These are phyloP conservation scores for Chalcosyrphus nemorum DNA, from an alignment of 2,888 invertebrate species.

Conservation along the genomic window DNA sequence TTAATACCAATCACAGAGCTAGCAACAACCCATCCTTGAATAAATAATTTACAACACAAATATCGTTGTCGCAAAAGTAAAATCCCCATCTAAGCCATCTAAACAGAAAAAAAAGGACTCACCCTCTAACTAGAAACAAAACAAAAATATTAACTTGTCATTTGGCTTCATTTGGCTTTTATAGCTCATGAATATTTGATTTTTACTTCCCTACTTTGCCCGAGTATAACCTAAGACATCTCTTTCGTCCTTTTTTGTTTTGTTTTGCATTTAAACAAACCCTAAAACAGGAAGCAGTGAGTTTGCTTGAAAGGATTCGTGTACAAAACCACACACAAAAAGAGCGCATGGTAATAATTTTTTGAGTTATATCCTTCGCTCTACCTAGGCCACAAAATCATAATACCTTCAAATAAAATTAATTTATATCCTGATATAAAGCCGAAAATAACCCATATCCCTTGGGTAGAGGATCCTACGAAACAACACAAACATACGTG, in stretches of 20 bases:
- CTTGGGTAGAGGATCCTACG: neutral
- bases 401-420: slow-evolving; percentile 64
- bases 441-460: slow-evolving; percentile 45
- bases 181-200: slow-evolving; percentile 71
- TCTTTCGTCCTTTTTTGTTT: neutral
- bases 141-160: slow-evolving; percentile 71
- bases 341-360: slow-evolving; percentile 44
- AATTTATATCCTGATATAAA: slow-evolving; percentile 60
- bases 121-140: slow-evolving; percentile 5
- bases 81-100: neutral
- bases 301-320: slow-evolving; percentile 25
- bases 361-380: slow-evolving; percentile 28
- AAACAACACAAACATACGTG: slow-evolving; percentile 1
- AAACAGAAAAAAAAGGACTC: neutral
- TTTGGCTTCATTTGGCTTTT: slow-evolving; percentile 68
- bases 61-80: slow-evolving; percentile 32
- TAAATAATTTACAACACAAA: slow-evolving; percentile 57
- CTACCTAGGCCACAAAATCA: slow-evolving; percentile 35
- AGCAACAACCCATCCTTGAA: slow-evolving; percentile 42
- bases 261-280: slow-evolving; percentile 2
- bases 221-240: slow-evolving; percentile 33
- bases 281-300: neutral
- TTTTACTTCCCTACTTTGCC: slow-evolving; percentile 40
- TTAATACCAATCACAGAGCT: slow-evolving; percentile 61
- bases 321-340: neutral